Evolutionary conservation across 2,797 vertebrate genomes (phyloP), one percentile per base, ranked within the genome.

Genomic region (Siniperca scherzeri): DNA sequence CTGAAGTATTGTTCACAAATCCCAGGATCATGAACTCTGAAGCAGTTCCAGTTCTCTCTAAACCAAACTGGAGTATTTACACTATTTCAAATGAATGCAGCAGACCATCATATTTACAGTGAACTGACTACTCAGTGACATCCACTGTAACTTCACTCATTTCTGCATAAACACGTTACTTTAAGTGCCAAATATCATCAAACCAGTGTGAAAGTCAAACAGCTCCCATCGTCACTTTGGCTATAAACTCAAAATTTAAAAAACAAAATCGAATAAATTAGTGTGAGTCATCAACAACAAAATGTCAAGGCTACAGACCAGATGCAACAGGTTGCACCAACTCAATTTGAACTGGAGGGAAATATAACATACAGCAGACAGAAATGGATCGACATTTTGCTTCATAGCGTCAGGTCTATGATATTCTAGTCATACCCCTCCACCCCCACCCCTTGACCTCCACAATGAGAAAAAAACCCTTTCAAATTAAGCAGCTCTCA

Each of bases 1-100:
- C 80, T 82, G 72, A 79, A 86, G 79, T 83, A 52, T 66, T 56
- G 67, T 85, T 80, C 59, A 83, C 74, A 80, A 72, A 80, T 75
- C 74, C 50, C 74, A 85, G 50, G 50, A 71, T 70, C 57, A 42
- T 72, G 22, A 82, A 81, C 44, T 73, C 33, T 62, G 52, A 75
- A 81, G 74, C 36, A 42, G 46, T 62, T 85, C 56, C 38, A 60
- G 70, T 61, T 84, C 70, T 75, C 46, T 53, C 57, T 4, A 27
- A 65, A 71, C 55, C 62, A 68, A 77, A 69, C 68, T 13, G 27
- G 56, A 77, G 64, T 62, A 64, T 81, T 80, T 56, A 75, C 69
- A 76, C 62, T 52, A 27, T 59, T 76, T 82, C 12, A 67, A 80
- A 80, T 65, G 0, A 66, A 74, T 50, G 42, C 70, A 42, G 52